Evolutionary conservation across 2,888 invertebrate genomes (phyloP).

Genomic region (Lasioglossum marginatum): DNA sequence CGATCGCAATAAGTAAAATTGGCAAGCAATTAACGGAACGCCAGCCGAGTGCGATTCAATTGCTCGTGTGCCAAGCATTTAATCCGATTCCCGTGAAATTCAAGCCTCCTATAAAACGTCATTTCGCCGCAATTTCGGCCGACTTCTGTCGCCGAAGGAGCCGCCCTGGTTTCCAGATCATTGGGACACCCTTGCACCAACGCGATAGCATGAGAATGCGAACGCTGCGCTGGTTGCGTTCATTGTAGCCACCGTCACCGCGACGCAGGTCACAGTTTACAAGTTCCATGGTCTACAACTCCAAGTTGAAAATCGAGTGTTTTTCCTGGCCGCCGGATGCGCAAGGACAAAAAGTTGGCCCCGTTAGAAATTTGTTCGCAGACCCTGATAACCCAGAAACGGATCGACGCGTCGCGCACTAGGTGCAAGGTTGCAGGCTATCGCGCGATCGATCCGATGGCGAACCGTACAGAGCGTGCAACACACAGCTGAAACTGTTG

Average conservation of each 20-base stretch:
- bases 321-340: not conserved
- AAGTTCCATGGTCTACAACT: not conserved
- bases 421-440: conserved; percentile 38
- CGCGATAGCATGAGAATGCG: not conserved
- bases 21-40: not conserved
- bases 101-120: not conserved
- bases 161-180: not conserved
- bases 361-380: conserved; percentile 42
- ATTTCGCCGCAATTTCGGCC: not conserved
- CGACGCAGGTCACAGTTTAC: not conserved
- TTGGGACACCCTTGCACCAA: not conserved
- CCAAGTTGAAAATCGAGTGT: not conserved
- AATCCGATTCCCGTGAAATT: not conserved
- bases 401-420: conserved; percentile 8
- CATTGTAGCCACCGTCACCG: not conserved
- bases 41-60: not conserved
- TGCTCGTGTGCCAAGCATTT: not conserved
- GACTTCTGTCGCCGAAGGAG: not conserved
- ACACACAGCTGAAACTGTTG: conserved; percentile 9
- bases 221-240: not conserved
- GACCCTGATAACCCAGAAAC: conserved; percentile 36
- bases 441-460: conserved; percentile 39
- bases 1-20: not conserved
- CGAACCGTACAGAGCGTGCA: conserved; percentile 7
- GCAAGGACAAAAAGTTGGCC: conserved; percentile 10